phyloP scores from a whole-genome alignment of 2,797 vertebrate species.

The Halcyon leucocephala region DNA sequence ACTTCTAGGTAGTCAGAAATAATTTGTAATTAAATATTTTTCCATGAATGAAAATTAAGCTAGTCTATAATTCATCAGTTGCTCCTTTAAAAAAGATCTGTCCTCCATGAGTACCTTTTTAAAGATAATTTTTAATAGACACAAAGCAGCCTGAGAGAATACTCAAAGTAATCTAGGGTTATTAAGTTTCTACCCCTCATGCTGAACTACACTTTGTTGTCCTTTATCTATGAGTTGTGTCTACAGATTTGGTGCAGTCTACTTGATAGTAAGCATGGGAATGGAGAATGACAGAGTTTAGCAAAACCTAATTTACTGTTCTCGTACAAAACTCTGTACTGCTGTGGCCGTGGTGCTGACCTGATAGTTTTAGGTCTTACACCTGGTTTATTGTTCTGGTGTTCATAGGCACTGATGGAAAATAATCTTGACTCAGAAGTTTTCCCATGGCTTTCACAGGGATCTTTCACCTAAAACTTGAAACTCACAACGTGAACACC shows the following conservation, averaged over 20 bases:
- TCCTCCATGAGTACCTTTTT: not conserved
- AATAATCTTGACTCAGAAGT: not conserved
- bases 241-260: not conserved
- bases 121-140: not conserved
- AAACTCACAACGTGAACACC: not conserved
- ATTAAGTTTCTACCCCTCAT: not conserved
- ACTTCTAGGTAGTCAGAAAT: not conserved
- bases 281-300: not conserved
- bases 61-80: not conserved
- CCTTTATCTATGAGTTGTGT: not conserved
- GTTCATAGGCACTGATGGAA: not conserved
- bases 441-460: not conserved
- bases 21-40: not conserved
- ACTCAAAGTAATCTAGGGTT: not conserved
- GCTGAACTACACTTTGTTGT: not conserved
- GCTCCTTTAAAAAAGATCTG: not conserved
- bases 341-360: not conserved
- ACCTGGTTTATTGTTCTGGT: not conserved
- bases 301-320: not conserved
- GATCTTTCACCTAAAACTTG: not conserved
- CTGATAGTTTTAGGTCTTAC: not conserved
- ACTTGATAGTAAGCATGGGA: not conserved
- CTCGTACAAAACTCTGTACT: not conserved
- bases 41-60: not conserved
- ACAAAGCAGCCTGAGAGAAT: not conserved